Evolutionary conservation across 2,888 invertebrate genomes (phyloP), one percentile per base, ranked within the genome.

Genomic region (Agrotis ipsilon): DNA sequence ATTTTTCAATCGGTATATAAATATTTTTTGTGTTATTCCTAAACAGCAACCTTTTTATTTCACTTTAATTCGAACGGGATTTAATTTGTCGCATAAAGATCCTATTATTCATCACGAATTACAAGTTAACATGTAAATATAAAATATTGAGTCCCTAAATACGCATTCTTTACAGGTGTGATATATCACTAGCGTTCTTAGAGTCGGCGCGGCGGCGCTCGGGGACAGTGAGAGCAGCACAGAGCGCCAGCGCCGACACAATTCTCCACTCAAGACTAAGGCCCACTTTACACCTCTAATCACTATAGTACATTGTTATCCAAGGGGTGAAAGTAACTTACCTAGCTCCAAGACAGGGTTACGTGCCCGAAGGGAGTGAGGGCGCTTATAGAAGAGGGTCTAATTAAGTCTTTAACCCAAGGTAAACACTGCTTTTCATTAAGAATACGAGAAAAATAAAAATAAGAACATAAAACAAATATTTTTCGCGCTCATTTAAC

Each of bases 211-310:
- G 48, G 5, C 16, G 52, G 46, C 46, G 57, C 77, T 76, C 39
- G 21, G n/a, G 64, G 13, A 52, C 11, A 14, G 58, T 43, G 68
- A 58, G 46, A 14, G 68, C 68, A 58, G 46, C 72, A 68, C 76
- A 11, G n/a, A 19, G 24, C 57, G 24, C 32, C 49, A 67, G 39
- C 51, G 39, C 52, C 39, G 46, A 24, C 57, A 58, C 39, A 27
- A 18, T 2, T 43, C 67, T 39, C 46, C 18, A 19, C 16, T 14
- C 18, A 14, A n/a, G 45, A 63, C 43, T 5, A 58, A 27, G n/a
- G 55, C n/a, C n/a, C 55, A 32, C n/a, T 32, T n/a, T 55, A 39
- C 32, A 55, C n/a, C 32, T 32, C 14, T 55, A 32, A 55, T 55
- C 32, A n/a, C 55, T 55, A 39, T 9, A 39, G 39, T 39, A 39